Evolutionary conservation across 2,113 vertebrate species (phyloP).

Genomic region (Triplophysa tibetana): DNA sequence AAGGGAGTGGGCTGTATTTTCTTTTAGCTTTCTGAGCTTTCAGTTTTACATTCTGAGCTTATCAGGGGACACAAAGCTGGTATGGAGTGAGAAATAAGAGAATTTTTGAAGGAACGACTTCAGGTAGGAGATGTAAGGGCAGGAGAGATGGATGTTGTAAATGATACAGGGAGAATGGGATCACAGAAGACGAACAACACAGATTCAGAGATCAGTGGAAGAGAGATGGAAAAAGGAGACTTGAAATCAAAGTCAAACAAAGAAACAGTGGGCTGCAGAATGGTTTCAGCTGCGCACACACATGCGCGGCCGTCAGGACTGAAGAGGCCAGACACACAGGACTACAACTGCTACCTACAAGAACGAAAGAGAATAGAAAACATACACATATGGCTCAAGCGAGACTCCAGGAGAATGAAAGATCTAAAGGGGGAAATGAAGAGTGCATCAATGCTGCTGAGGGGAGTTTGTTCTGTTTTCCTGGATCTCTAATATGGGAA

Average conservation of each 20-base stretch:
- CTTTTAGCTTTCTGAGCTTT: neutral
- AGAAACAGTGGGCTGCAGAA: conserved; percentile 14
- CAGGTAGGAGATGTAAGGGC: conserved; percentile 2
- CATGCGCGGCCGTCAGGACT: conserved; percentile 3
- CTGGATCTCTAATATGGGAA: conserved; percentile 31
- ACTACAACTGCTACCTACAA: conserved; percentile 10
- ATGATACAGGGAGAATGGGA: conserved; percentile 23
- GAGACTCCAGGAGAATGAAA: neutral
- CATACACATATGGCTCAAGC: conserved; percentile 11
- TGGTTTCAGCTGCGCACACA: neutral
- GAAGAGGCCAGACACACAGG: conserved; percentile 10
- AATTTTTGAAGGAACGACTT: conserved; percentile 2
- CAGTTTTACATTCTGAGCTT: conserved; percentile 18
- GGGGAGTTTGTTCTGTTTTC: conserved; percentile 25
- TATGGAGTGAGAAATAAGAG: conserved; percentile 32
- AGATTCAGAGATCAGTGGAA: conserved; percentile 12
- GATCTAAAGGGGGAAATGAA: neutral
- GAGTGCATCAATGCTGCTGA: conserved; percentile 8
- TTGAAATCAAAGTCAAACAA: conserved; percentile 24
- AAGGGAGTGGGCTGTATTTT: neutral
- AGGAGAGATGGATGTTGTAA: conserved; percentile 25
- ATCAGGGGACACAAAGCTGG: conserved; percentile 38
- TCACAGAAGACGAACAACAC: conserved; percentile 16
- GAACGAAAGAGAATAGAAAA: conserved; percentile 12
- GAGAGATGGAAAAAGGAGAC: conserved; percentile 12